Conservation (phyloP, 2,888 invertebrate genomes). For the Pheosia gnoma region DNA sequence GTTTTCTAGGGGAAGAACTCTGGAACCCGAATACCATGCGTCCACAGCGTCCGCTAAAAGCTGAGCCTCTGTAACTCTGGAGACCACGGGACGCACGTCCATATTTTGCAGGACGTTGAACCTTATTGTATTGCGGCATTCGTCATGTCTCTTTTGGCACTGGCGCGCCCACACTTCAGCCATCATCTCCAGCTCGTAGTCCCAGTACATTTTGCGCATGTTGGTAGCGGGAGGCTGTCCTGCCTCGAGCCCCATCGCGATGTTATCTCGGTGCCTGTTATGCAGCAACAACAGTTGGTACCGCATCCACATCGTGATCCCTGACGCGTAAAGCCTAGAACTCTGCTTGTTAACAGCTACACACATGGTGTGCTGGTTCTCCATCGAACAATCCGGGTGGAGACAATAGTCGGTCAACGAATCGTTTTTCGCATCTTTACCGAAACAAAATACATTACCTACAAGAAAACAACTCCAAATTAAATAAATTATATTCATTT, state of each 20-base stretch:
- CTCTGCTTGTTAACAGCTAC: constrained; percentile 63
- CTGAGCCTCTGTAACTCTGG: constrained; percentile 73
- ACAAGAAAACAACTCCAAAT: constrained; percentile 52
- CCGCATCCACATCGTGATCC: constrained; percentile 78
- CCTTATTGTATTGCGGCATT: constrained; percentile 73
- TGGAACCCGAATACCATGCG: constrained; percentile 75
- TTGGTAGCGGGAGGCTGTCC: constrained; percentile 78
- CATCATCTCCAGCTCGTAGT: constrained; percentile 73
- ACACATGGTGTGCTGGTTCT: constrained; percentile 75
- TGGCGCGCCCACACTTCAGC: constrained; percentile 79
- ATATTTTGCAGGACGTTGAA: constrained; percentile 77
- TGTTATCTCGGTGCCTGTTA: constrained; percentile 75
- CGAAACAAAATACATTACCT: constrained; percentile 37
- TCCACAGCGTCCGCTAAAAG: constrained; percentile 74
- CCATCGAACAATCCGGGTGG: constrained; percentile 74
- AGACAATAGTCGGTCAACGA: constrained; percentile 56
- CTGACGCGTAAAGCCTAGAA: constrained; percentile 68
- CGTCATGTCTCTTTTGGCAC: constrained; percentile 79
- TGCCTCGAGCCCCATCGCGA: constrained; percentile 75
- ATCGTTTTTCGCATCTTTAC: constrained; percentile 17
- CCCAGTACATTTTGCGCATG: constrained; percentile 82
- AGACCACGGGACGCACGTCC: constrained; percentile 71
- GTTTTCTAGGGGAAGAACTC: constrained; percentile 64
- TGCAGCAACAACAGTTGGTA: constrained; percentile 72
- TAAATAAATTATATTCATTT: constrained; percentile 50